Base-by-base conservation (phyloP, 2,797 vertebrate species). In the Huso huso region DNA sequence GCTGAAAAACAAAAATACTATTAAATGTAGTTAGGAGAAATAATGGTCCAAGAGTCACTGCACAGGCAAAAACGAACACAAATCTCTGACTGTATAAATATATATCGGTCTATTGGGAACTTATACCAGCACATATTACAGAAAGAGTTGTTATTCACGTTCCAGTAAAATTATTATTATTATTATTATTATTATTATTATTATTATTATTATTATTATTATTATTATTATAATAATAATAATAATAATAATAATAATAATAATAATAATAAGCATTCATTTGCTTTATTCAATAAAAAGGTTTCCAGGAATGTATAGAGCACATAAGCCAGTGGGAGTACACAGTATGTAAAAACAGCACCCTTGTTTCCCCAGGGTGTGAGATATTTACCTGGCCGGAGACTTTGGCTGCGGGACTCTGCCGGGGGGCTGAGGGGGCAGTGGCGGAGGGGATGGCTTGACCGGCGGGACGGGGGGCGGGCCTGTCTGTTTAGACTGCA, bases 361-460 rank as follows among this genome's bases (percentile, higher is more conserved):
- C 9, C 9, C 4, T 10, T 9, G 58, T 60, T 53, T 23, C 7
- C 1, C 37, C 12, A 9, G 5, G n/a, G 55, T 10, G 48, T 7
- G 66, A 37, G 37, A 37, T 12, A 10, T 76, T 0, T 87, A 94
- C 95, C 94, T 92, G 23, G 89, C 70, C 60, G 86, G 57, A 62
- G 92, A 90, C 71, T 91, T 93, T 69, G 91, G 92, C 10, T 91
- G 91, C 7, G 72, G 86, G 8, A 83, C 78, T 70, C 96, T 87
- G 72, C 87, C 87, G 7, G 87, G 81, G 1, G 90, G 88, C 68
- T 93, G 92, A 9, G 86, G 85, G 0, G 89, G 89, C 57, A 89
- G 74, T 3, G 87, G 78, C 1, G 84, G 87, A 3, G 88, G 84
- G 0, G 76, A 68, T 61, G 88, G 81, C 69, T 88, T 94, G 72